Evolutionary conservation across 2,888 invertebrate species (phyloP).

Genomic region (Nysson spinosus): DNA sequence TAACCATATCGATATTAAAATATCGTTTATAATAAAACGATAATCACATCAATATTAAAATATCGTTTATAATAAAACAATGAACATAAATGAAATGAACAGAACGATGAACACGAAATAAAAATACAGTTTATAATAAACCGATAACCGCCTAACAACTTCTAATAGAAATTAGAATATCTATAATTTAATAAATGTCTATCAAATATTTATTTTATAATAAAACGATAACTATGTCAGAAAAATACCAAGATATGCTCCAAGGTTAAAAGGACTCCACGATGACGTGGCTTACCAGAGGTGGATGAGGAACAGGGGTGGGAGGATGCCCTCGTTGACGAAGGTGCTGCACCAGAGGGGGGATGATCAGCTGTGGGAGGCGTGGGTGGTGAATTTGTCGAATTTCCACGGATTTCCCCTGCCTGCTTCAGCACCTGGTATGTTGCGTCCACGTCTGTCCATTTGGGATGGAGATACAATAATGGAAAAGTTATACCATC

Average conservation of each 20-base stretch:
- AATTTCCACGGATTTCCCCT: slow-evolving; percentile 85
- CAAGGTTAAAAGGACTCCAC: slow-evolving; percentile 53
- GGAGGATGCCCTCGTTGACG: slow-evolving; percentile 75
- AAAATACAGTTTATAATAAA: too few species aligned
- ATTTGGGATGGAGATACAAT: slow-evolving; percentile 50
- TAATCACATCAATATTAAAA: too few species aligned
- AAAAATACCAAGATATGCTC: slow-evolving; percentile 23
- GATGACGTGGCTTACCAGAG: slow-evolving; percentile 74
- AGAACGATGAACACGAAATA: too few species aligned
- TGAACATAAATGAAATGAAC: too few species aligned
- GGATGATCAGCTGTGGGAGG: slow-evolving; percentile 75
- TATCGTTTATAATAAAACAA: too few species aligned
- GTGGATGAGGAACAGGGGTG: slow-evolving; percentile 77
- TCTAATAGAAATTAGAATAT: too few species aligned
- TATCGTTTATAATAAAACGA: too few species aligned
- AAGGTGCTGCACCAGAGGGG: slow-evolving; percentile 71
- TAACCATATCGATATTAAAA: too few species aligned
- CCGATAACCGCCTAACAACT: too few species aligned
- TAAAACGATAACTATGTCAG: too few species aligned
- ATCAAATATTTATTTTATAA: too few species aligned
- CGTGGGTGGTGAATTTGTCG: slow-evolving; percentile 76
- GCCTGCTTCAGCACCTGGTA: slow-evolving; percentile 97
- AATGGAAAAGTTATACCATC: slow-evolving; percentile 45
- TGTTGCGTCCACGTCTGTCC: slow-evolving; percentile 90
- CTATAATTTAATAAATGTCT: too few species aligned